Percentiles rank a stretch among this genome's conserved stretches.
Evolutionary conservation across 1,140 invertebrate species (phyloP).

Genomic region (Brachionus manjavacas): DNA sequence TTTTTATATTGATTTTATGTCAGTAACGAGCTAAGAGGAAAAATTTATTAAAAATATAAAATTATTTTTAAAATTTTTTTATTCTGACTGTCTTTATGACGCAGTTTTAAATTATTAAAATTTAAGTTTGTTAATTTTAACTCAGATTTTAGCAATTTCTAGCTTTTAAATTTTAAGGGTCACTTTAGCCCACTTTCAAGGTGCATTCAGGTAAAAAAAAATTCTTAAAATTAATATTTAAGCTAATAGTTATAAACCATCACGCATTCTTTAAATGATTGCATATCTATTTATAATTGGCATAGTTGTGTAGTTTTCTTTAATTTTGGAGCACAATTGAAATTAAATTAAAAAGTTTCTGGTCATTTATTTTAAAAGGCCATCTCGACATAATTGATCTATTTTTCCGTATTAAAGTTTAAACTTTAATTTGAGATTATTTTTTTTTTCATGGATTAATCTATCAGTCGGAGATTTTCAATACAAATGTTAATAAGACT

Average conservation of each 20-base stretch:
- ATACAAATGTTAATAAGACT: conserved; percentile 5
- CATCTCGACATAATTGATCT: background rate
- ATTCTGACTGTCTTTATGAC: background rate
- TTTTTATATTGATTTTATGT: conserved; percentile 12
- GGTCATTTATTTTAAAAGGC: background rate
- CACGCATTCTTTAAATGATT: background rate
- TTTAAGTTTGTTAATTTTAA: background rate
- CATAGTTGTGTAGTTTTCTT: background rate
- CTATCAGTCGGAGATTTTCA: background rate
- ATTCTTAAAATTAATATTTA: background rate
- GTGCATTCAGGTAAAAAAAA: background rate
- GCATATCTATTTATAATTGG: background rate
- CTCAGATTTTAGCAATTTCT: background rate
- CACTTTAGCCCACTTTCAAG: background rate
- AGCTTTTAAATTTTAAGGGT: background rate
- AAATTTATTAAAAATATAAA: conserved; percentile 22
- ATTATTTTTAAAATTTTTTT: background rate
- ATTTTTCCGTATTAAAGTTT: background rate
- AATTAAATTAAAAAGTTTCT: background rate
- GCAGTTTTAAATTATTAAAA: background rate
- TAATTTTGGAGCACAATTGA: background rate
- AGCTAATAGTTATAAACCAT: background rate
- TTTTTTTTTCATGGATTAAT: background rate
- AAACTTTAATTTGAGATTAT: background rate
- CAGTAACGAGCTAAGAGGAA: background rate